Base-by-base conservation (phyloP, 35 echinoderm and acorn worm genomes). In the Acanthaster planci region DNA sequence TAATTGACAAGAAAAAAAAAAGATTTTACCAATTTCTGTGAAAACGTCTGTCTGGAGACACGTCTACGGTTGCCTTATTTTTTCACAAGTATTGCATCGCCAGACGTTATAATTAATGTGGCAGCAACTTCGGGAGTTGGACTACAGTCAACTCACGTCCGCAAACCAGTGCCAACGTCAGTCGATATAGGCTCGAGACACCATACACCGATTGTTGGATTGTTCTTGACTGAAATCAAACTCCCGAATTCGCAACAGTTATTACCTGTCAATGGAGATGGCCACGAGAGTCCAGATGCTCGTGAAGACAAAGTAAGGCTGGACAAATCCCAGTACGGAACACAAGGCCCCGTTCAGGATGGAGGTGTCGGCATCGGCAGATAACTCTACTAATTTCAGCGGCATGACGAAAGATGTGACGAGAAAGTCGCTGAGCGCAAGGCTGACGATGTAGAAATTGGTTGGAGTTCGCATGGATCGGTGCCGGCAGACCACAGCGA, bases 231-330 rank as follows among this genome's bases (percentile, higher is more conserved):
- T 82, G 19, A 57, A n/a, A 5, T 52, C 31, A 55, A 51, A 21
- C 31, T 52, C 21, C 38, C 39, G n/a, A 82, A 56, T 19, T 38
- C 32, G 22, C 9, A 19, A 30, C 52, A 77, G 19, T 18, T 82
- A 82, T 92, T 83, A 97, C 94, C 94, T 77, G 77, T 97, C 94
- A 17, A 97, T 44, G 7, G 94, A 97, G 36, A 97, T 92, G 5
- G 94, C 89, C 15, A 92, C 90, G 30, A 97, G 78, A 12, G 94
- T 97, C 94, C 94, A 97, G 16, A 97, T 82, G 83, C 94, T 97
- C 16, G 94, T 92, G 64, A 97, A 92, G 21, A 97, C 87, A 17
- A 97, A 89, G 38, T 84, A 78, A 31, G 94, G 94, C 82, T 80
- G 84, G 2, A 97, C n/a, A 55, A 92, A 92, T 57, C 80, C 86